These are phyloP conservation scores for Protaetia brevitarsis DNA, from an alignment of 1,140 invertebrate species.

Conservation along the genomic window DNA sequence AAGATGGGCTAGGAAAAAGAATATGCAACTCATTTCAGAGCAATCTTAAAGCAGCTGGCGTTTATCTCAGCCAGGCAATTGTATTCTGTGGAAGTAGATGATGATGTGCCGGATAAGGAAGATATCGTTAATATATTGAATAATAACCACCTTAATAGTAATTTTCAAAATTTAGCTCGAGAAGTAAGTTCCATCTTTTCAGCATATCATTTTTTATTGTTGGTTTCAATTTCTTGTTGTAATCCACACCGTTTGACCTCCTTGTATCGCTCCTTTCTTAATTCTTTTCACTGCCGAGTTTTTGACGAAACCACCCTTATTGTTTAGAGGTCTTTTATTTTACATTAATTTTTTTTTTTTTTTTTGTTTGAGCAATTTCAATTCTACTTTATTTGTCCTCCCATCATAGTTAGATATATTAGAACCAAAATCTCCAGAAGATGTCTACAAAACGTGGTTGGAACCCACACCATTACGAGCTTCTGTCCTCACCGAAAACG, in stretches of 20 bases:
- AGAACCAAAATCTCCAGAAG: conserved; percentile 83
- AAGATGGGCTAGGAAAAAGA: neutral
- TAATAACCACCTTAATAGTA: conserved; percentile 71
- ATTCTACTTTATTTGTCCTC: conserved; percentile 24
- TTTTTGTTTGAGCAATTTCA: too few relatives aligned
- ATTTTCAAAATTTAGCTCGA: conserved; percentile 72
- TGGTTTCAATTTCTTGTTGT: too few relatives aligned
- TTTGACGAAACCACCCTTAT: too few relatives aligned
- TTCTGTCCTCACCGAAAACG: conserved; percentile 50
- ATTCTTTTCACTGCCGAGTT: too few relatives aligned
- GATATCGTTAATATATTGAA: conserved; percentile 73
- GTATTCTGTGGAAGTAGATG: conserved; percentile 57
- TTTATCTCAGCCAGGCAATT: conserved; percentile 79
- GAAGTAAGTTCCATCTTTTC: conserved; percentile 65
- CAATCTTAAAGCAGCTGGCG: conserved; percentile 60
- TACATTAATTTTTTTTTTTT: too few relatives aligned
- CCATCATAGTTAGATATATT: conserved; percentile 72
- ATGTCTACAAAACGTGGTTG: conserved; percentile 82
- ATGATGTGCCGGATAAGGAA: conserved; percentile 37
- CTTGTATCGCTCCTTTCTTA: too few relatives aligned
- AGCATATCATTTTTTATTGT: conserved; percentile 10
- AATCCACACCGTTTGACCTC: too few relatives aligned
- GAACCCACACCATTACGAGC: conserved; percentile 52
- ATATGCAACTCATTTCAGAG: neutral
- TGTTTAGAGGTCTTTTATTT: too few relatives aligned